Conservation (phyloP, 2,888 invertebrate species). For the Acronicta leporina region DNA sequence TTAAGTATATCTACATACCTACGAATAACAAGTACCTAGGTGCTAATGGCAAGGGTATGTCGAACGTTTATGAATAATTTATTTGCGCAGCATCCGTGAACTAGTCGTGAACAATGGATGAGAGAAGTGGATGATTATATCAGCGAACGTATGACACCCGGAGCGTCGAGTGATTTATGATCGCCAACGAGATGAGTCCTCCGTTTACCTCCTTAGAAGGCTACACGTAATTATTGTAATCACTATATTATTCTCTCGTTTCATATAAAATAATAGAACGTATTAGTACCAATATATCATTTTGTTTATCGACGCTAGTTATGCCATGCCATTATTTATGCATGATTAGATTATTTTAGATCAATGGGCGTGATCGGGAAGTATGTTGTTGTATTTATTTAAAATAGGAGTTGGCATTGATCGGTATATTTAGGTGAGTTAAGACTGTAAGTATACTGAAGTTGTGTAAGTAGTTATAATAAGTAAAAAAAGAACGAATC, state of each 20-base stretch:
- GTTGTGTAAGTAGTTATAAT: too few relatives aligned
- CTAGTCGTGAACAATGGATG: constrained; percentile 78
- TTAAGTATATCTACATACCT: not conserved
- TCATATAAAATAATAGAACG: constrained; percentile 26
- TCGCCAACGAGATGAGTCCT: constrained; percentile 58
- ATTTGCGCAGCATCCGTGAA: constrained; percentile 73
- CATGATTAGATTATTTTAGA: not conserved
- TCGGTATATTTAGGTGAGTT: too few relatives aligned
- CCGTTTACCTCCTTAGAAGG: constrained; percentile 59
- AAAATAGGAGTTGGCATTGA: not conserved
- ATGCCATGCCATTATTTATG: not conserved
- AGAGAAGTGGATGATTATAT: constrained; percentile 74
- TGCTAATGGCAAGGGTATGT: constrained; percentile 37
- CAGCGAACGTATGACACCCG: constrained; percentile 67
- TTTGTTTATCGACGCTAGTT: not conserved
- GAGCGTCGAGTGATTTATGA: constrained; percentile 70
- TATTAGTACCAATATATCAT: constrained; percentile 19
- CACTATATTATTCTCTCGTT: constrained; percentile 55
- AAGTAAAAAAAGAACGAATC: too few relatives aligned
- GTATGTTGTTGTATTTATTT: not conserved
- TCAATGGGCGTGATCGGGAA: constrained; percentile 2
- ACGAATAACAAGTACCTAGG: constrained; percentile 34
- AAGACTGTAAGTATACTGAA: too few relatives aligned
- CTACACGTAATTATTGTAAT: constrained; percentile 56
- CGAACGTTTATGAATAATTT: constrained; percentile 75